Evolutionary conservation across 2,797 vertebrate genomes (phyloP).

Genomic region (Enteromius afrohamiltoni): DNA sequence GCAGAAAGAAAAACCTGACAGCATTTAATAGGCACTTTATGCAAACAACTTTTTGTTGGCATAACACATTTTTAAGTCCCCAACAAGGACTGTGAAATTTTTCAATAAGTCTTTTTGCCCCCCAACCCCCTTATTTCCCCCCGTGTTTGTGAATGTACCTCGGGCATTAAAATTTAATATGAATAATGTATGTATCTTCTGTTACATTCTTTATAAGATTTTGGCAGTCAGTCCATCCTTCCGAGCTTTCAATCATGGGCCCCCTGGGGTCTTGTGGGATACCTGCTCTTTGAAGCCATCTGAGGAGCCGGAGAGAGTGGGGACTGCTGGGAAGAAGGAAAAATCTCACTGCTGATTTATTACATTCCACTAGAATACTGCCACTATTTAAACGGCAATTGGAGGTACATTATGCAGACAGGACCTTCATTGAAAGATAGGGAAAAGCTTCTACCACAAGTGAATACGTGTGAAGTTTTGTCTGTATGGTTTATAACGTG

Average conservation of each 20-base stretch:
- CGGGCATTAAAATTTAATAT: conserved; percentile 73
- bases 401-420: conserved; percentile 55
- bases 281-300: conserved; percentile 79
- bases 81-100: conserved; percentile 64
- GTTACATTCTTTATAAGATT: conserved; percentile 80
- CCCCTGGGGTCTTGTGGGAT: conserved; percentile 74
- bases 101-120: conserved; percentile 65
- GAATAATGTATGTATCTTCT: conserved; percentile 79
- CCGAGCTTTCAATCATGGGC: conserved; percentile 77
- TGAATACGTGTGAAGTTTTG: conserved; percentile 2
- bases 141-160: conserved; percentile 63
- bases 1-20: conserved; percentile 55
- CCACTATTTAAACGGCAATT: conserved; percentile 59
- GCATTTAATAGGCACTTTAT: conserved; percentile 63
- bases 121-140: conserved; percentile 37
- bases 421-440: conserved; percentile 30
- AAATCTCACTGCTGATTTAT: conserved; percentile 66
- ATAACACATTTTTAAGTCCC: conserved; percentile 38
- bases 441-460: neutral
- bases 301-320: conserved; percentile 57
- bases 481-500: neutral
- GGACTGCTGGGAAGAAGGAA: conserved; percentile 68
- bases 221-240: conserved; percentile 74
- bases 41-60: conserved; percentile 47
- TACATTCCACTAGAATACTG: conserved; percentile 64